Evolutionary conservation across 2,888 invertebrate species (phyloP).

Genomic region (Anthrax anthrax): DNA sequence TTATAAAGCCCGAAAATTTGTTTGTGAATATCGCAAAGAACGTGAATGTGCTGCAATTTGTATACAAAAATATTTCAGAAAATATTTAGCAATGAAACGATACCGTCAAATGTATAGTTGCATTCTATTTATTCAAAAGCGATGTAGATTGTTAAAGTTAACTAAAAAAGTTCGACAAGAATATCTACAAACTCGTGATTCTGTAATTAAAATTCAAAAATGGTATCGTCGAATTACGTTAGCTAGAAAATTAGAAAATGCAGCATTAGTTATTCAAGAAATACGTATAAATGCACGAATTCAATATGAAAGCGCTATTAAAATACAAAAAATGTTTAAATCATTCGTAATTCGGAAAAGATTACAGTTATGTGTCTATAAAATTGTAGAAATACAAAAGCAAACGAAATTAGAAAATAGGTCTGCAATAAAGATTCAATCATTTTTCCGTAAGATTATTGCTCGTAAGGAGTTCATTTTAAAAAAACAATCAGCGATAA

Average conservation of each 20-base stretch:
- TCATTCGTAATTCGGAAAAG: too few relatives aligned
- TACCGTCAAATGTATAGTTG: slow-evolving; percentile 14
- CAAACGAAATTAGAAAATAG: slow-evolving; percentile 12
- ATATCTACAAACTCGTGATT: slow-evolving; percentile 32
- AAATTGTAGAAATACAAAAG: slow-evolving; percentile 11
- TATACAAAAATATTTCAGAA: slow-evolving; percentile 38
- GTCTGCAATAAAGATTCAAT: slow-evolving; percentile 24
- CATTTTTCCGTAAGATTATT: slow-evolving; percentile 25
- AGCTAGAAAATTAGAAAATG: slow-evolving; percentile 19
- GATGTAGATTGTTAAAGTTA: slow-evolving; percentile 34
- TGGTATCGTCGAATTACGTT: slow-evolving; percentile 32
- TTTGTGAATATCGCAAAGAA: slow-evolving; percentile 22
- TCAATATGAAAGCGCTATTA: slow-evolving; percentile 16
- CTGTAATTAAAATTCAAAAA: slow-evolving; percentile 37
- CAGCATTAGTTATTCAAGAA: slow-evolving; percentile 16
- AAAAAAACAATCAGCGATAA: slow-evolving; percentile 19
- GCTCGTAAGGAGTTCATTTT: slow-evolving; percentile 19
- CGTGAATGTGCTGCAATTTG: slow-evolving; percentile 28
- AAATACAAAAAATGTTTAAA: slow-evolving; percentile 15
- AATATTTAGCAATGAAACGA: slow-evolving; percentile 29
- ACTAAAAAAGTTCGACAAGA: slow-evolving; percentile 29
- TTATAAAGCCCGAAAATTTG: slow-evolving; percentile 21
- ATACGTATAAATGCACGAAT: slow-evolving; percentile 15
- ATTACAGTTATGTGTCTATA: too few relatives aligned
- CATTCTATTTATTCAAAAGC: slow-evolving; percentile 35